A percentile compares a stretch with the other conserved stretches of the same genome.
These are phyloP conservation scores for Ochlodes sylvanus DNA, from an alignment of 2,888 invertebrate genomes.

Conservation along the genomic window DNA sequence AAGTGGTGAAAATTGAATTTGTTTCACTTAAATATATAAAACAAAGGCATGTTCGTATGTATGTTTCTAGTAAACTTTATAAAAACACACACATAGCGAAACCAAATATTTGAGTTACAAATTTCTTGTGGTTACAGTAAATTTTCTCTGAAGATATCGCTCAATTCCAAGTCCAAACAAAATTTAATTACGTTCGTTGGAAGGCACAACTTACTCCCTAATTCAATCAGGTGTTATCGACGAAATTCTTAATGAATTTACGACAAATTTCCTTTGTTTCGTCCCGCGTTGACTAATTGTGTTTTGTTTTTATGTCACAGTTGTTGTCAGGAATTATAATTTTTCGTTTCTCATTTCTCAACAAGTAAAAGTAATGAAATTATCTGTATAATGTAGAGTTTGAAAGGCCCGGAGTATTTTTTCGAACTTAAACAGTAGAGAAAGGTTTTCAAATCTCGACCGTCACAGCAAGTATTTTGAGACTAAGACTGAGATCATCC, in stretches of 20 bases:
- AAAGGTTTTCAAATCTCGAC: too few species aligned
- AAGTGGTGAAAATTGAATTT: background rate
- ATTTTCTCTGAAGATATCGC: constrained; percentile 31
- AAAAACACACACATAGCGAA: constrained; percentile 16
- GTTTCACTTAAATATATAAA: background rate
- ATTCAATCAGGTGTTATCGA: constrained; percentile 53
- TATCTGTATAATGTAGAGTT: too few species aligned
- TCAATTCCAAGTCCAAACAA: constrained; percentile 38
- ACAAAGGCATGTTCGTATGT: background rate
- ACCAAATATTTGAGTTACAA: constrained; percentile 18
- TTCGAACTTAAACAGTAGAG: too few species aligned
- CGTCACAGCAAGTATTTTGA: too few species aligned
- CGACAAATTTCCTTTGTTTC: constrained; percentile 42
- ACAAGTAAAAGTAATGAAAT: too few species aligned
- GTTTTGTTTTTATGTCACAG: constrained; percentile 25
- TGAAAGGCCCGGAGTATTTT: too few species aligned
- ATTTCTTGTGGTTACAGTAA: constrained; percentile 25
- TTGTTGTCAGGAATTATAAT: constrained; percentile 3
- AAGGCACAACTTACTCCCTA: constrained; percentile 47
- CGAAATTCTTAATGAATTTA: constrained; percentile 48
- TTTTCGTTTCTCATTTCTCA: background rate
- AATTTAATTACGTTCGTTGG: constrained; percentile 48
- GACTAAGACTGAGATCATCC: too few species aligned
- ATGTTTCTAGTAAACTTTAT: background rate
- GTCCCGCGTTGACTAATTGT: constrained; percentile 42